Conservation (phyloP, 2,888 invertebrate genomes). For the Melanotus villosus region DNA sequence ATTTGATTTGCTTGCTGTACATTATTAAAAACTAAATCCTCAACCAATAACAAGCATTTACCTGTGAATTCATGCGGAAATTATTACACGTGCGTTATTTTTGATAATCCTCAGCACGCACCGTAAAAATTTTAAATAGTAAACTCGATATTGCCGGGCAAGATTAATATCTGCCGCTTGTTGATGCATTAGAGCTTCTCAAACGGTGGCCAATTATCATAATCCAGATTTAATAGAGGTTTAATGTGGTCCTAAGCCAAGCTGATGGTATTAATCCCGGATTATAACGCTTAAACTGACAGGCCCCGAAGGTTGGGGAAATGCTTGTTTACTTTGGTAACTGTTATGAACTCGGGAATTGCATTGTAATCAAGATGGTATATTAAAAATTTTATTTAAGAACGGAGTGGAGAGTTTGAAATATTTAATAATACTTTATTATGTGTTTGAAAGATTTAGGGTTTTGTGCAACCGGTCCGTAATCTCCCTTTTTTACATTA, state of each 20-base stretch:
- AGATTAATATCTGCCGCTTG: constrained; percentile 46
- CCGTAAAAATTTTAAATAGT: not conserved
- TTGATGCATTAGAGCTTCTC: constrained; percentile 35
- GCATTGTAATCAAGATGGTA: no score
- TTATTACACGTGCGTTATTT: constrained; percentile 8
- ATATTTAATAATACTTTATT: no score
- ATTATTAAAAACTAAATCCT: constrained; percentile 6
- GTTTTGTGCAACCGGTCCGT: no score
- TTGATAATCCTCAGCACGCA: not conserved
- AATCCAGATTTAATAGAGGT: constrained; percentile 55
- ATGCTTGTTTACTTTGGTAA: not conserved
- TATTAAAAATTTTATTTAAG: no score
- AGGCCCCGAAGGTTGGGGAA: not conserved
- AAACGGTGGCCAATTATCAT: constrained; percentile 58
- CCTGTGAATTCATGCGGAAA: constrained; percentile 17
- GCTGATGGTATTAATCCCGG: constrained; percentile 44
- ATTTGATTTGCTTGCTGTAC: no score
- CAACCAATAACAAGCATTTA: constrained; percentile 11
- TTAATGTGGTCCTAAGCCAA: constrained; percentile 43
- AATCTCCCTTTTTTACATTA: no score
- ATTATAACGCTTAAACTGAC: constrained; percentile 42
- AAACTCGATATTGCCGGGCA: constrained; percentile 33
- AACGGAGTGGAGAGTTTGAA: no score
- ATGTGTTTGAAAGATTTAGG: no score
- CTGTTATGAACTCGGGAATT: no score